Evolutionary conservation across 2,113 vertebrate genomes (phyloP).

Genomic region (Bagarius yarrelli): DNA sequence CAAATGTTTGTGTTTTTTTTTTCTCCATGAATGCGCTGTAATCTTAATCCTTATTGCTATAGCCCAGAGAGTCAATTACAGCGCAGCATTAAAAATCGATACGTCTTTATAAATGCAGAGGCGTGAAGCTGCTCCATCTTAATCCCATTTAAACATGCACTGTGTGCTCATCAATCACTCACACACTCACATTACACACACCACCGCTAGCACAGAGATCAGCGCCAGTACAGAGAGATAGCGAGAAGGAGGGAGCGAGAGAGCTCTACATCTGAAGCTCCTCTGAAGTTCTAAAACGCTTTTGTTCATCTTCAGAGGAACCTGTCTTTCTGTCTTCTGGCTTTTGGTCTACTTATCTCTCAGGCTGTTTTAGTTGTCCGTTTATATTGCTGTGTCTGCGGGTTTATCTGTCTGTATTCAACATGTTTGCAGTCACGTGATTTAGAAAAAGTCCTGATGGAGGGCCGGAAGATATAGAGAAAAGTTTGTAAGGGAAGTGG

Average conservation of each 20-base stretch:
- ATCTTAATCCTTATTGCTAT: conserved; percentile 58
- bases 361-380: not conserved
- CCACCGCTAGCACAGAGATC: not conserved
- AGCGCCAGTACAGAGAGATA: not conserved
- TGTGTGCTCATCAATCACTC: conserved; percentile 64
- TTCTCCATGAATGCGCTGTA: conserved; percentile 11
- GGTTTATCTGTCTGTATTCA: not conserved
- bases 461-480: too few species aligned
- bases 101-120: conserved; percentile 65
- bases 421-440: too few species aligned
- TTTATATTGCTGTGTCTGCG: not conserved
- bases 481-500: too few species aligned
- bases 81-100: conserved; percentile 66
- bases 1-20: conserved; percentile 4
- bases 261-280: not conserved
- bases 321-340: not conserved
- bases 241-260: not conserved
- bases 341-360: not conserved
- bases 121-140: conserved; percentile 63
- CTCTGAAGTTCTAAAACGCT: not conserved
- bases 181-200: conserved; percentile 49
- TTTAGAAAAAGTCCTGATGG: too few species aligned
- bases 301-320: not conserved
- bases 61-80: conserved; percentile 64
- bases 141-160: conserved; percentile 66